Evolutionary conservation across 92 coral and sea anemone species (phyloP).

Genomic region (Anthopleura xanthogrammica): DNA sequence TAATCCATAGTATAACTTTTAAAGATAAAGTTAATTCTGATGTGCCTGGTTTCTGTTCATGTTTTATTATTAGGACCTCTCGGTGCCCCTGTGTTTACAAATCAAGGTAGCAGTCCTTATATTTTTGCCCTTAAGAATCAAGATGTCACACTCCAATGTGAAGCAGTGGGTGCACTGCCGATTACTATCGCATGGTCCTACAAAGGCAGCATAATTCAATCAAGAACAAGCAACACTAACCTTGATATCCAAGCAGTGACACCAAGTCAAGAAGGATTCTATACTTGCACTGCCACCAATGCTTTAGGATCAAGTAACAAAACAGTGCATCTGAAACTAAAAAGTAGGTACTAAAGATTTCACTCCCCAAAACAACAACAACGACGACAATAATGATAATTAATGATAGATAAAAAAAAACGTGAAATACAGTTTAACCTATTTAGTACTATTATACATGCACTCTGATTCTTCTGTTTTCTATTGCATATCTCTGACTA

Average conservation of each 20-base stretch:
- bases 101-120: not conserved
- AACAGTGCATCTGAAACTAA: slow-evolving; percentile 14
- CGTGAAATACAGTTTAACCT: no score
- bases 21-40: not conserved
- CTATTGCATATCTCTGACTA: no score
- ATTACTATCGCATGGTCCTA: slow-evolving; percentile 8
- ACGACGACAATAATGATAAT: not conserved
- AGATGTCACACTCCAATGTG: slow-evolving; percentile 8
- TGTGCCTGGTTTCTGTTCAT: not conserved
- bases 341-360: not conserved
- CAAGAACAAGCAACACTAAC: not conserved
- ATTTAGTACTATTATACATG: no score
- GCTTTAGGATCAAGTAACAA: slow-evolving; percentile 11
- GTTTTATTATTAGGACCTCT: slow-evolving; percentile 3
- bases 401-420: not conserved
- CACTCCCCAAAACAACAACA: not conserved
- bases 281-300: slow-evolving; percentile 4
- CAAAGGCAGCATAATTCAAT: not conserved
- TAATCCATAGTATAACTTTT: no score
- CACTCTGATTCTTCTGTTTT: no score
- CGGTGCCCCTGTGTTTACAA: slow-evolving; percentile 21
- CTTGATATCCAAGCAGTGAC: not conserved
- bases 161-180: slow-evolving; percentile 12
- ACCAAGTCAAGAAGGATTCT: not conserved
- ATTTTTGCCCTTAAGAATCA: not conserved